phyloP scores from a whole-genome alignment of 2,113 vertebrate species.

The Platysternon megacephalum region DNA sequence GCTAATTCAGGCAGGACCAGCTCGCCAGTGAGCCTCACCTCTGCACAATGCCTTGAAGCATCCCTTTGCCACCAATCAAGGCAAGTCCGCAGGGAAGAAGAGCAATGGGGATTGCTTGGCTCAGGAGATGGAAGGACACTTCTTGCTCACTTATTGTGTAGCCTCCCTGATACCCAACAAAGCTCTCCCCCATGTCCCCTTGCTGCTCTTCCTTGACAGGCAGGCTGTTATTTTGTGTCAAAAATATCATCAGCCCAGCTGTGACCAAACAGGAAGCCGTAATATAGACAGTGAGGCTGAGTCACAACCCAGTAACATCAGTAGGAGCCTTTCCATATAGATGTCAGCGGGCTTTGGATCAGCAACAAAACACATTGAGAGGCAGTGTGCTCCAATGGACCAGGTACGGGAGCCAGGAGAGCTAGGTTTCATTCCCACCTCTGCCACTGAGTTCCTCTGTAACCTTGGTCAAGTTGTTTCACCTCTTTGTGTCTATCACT shows the following conservation, averaged over 20 bases:
- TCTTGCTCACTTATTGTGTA: not conserved
- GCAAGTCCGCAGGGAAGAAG: not conserved
- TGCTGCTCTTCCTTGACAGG: no score
- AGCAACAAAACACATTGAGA: not conserved
- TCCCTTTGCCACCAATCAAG: not conserved
- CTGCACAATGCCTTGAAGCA: not conserved
- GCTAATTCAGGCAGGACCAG: not conserved
- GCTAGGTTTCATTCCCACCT: fast-evolving
- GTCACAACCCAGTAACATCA: not conserved
- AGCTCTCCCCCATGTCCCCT: no score
- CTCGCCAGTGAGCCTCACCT: not conserved
- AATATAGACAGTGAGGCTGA: not conserved
- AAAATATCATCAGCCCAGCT: no score
- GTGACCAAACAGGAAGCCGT: not conserved
- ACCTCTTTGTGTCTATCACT: not conserved
- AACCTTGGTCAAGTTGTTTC: not conserved
- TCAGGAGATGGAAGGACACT: not conserved
- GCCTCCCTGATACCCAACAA: no score
- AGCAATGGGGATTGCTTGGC: not conserved
- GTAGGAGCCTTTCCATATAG: fast-evolving
- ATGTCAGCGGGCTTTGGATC: not conserved
- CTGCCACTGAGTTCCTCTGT: not conserved
- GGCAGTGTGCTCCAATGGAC: not conserved
- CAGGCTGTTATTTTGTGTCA: no score
- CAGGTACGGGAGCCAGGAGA: not conserved